Base-by-base conservation (phyloP, 2,888 invertebrate genomes). In the Ernsta delagoae region DNA sequence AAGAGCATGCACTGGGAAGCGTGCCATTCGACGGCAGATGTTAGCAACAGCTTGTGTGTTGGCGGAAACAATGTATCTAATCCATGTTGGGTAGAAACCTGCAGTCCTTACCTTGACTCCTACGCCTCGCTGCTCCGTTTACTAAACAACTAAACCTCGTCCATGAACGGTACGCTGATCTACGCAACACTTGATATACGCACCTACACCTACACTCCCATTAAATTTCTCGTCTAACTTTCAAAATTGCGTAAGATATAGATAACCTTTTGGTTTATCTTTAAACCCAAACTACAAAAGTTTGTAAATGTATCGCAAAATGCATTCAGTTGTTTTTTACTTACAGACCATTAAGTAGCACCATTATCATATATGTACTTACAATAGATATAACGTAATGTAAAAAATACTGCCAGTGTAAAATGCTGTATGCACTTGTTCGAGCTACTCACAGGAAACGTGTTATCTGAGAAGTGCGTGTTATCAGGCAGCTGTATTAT, bases 61-160 rank as follows among this genome's bases (percentile, higher is more conserved):
- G 92, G 91, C 90, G 92, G 85, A 83, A 84, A 90, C 90, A 90
- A 91, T 88, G 79, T 80, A 77, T 86, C 86, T 86, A 89, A 87
- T 83, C 82, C 79, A 75, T 79, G 79, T 79, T 79, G 81, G 79
- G 81, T 77, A 75, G 74, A 80, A 92, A 91, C 90, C 81, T 83
- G 92, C 86, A 92, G 92, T 83, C 93, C 93, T 93, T 92, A 90
- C 92, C 92, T 93, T 88, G 92, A 89, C 93, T 90, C 93, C 93
- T 92, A 93, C 93, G 91, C 92, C 74, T 70, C 73, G 78, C 71
- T 79, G 77, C 80, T 85, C 89, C 88, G 89, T 88, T 90, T 89
- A 90, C 88, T 85, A 79, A 83, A 57, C 73, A 67, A 79, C 73
- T 78, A 80, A 85, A 83, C 86, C 88, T 87, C 86, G 88, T 78